Base-by-base conservation (phyloP, 2,797 vertebrate species). In the Chelmon rostratus region DNA sequence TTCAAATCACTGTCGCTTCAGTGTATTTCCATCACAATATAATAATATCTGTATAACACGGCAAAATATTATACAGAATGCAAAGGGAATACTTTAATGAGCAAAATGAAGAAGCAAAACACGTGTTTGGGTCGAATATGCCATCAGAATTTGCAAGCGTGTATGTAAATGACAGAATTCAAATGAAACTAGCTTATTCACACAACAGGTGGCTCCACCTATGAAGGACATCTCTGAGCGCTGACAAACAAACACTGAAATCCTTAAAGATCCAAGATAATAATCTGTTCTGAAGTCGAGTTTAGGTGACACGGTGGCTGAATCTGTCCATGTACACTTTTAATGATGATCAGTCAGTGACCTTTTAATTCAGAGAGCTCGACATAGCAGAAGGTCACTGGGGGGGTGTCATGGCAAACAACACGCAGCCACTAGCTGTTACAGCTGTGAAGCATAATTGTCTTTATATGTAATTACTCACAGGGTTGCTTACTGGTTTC, bases 271-370 rank as follows among this genome's bases (percentile, higher is more conserved):
- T 56, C 57, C 5, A 21, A 16, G 11, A n/a, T 49, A 16, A n/a
- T 46, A 35, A 21, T 37, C 31, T 25, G 3, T n/a, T 33, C 5
- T 3, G 1, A 38, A 19, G 0, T 33, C 16, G 66, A 37, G 38
- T 40, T 12, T 5, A 28, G 37, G 25, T 38, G n/a, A 46, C 40
- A 15, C 21, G 25, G 1, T 21, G 9, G 9, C 28, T 37, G 5
- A 53, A 52, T 44, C 42, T 31, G 12, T 53, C 28, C 28, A 18
- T 44, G 37, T 65, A 37, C 40, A 54, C 47, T 52, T 49, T 71
- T 40, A 23, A 63, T 75, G 62, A 67, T 18, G 28, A 35, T 76
- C 11, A 25, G n/a, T 31, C 46, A 33, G 2, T 61, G 38, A 78
- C 37, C 69, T 67, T 42, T 59, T 52, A 6, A 21, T 40, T 38